Conservation (phyloP, 1,140 invertebrate genomes). For the Steinernema khuongi region DNA sequence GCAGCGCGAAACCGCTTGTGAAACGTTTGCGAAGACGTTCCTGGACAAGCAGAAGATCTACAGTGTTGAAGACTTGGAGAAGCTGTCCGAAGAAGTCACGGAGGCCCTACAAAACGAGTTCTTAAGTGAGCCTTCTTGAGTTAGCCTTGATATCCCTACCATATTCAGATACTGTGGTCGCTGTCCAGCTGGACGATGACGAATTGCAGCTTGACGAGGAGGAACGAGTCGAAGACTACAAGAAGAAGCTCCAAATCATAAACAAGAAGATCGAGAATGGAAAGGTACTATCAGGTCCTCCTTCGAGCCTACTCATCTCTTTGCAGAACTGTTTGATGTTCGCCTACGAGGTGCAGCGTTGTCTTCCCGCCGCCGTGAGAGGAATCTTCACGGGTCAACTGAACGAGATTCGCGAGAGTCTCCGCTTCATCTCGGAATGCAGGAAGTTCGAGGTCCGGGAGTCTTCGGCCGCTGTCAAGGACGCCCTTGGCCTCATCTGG, state of each 20-base stretch:
- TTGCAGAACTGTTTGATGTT: not conserved
- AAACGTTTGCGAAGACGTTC: not conserved
- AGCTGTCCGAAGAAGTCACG: not conserved
- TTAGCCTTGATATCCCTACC: not conserved
- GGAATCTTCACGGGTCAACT: not conserved
- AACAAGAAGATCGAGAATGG: not conserved
- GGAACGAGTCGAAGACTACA: not conserved
- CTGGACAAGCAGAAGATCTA: not conserved
- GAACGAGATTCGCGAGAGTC: not conserved
- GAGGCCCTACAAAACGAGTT: not conserved
- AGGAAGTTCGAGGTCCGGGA: not conserved
- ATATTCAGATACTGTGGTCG: not conserved
- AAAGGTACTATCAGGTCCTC: not conserved
- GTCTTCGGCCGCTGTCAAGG: not conserved
- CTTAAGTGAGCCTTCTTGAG: not conserved
- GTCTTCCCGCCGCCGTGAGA: not conserved
- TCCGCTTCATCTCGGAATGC: not conserved
- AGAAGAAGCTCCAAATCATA: not conserved
- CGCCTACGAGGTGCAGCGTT: not conserved
- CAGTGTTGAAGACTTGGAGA: not conserved
- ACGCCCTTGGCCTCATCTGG: not conserved
- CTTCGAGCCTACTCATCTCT: not conserved
- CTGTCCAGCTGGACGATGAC: not conserved
- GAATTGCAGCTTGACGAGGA: not conserved
- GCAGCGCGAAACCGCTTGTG: not conserved